Conservation (phyloP, 2,797 vertebrate genomes). For the Acanthornis magna region DNA sequence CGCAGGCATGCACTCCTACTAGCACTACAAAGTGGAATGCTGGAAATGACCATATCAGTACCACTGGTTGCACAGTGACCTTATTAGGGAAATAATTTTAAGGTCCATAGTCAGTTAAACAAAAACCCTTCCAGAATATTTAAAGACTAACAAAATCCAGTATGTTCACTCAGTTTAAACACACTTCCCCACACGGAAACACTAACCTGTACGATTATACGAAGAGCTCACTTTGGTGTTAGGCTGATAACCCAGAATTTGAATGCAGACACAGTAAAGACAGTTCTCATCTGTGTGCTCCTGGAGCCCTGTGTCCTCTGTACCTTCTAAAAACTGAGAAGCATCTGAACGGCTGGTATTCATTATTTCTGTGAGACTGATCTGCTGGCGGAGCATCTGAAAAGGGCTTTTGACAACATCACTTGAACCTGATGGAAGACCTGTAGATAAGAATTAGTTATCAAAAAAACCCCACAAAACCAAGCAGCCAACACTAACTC, state of each 20-base stretch:
- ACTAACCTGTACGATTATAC: constrained; percentile 86
- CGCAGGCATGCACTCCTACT: background rate
- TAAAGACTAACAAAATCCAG: background rate
- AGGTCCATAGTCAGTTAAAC: background rate
- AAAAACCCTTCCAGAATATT: background rate
- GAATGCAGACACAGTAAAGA: constrained; percentile 92
- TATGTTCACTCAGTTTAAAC: background rate
- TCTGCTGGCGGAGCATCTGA: constrained; percentile 89
- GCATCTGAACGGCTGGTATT: constrained; percentile 88
- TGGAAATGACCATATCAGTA: background rate
- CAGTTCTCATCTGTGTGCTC: constrained; percentile 97
- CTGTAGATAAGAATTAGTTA: constrained; percentile 38
- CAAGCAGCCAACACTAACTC: background rate
- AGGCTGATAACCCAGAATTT: constrained; percentile 86
- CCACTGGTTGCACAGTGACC: background rate
- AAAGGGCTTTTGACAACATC: constrained; percentile 84
- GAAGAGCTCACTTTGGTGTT: constrained; percentile 83
- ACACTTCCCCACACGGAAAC: background rate
- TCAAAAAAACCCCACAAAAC: background rate
- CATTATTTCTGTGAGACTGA: constrained; percentile 97
- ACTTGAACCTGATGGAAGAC: constrained; percentile 74
- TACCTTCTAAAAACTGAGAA: constrained; percentile 84
- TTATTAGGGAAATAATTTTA: background rate
- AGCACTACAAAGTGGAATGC: background rate
- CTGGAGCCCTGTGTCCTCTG: constrained; percentile 93